Percentiles rank a stretch among this genome's conserved stretches.
These are phyloP conservation scores for Enteromius afrohamiltoni DNA, from an alignment of 2,797 vertebrate genomes.

Conservation along the genomic window DNA sequence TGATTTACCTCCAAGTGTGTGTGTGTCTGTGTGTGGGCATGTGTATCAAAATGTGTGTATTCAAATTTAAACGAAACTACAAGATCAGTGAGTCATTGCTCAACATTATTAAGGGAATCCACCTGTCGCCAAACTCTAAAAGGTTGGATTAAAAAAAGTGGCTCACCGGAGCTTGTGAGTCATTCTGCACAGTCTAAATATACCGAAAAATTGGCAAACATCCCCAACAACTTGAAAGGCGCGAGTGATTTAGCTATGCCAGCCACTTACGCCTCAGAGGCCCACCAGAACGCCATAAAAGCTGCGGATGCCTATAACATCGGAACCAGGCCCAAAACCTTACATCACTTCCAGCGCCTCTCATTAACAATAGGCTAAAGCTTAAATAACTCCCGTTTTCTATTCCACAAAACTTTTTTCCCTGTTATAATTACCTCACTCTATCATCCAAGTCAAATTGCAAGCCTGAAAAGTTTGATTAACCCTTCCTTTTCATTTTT, in stretches of 20 bases:
- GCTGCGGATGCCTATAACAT: conserved; percentile 34
- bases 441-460: conserved; percentile 46
- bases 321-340: conserved; percentile 37
- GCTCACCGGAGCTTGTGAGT: conserved; percentile 41
- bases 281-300: conserved; percentile 64
- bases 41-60: neutral
- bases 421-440: conserved; percentile 48
- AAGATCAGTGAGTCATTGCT: neutral
- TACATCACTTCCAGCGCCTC: conserved; percentile 45
- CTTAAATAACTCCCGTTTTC: conserved; percentile 47
- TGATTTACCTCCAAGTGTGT: no score
- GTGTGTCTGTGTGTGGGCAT: neutral
- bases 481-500: conserved; percentile 49
- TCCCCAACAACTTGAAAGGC: conserved; percentile 80
- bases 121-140: conserved; percentile 16
- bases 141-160: neutral
- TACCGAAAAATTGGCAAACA: conserved; percentile 80
- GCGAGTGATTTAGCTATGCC: conserved; percentile 80
- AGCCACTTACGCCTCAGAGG: conserved; percentile 60
- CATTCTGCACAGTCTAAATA: conserved; percentile 63
- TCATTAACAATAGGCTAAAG: conserved; percentile 54
- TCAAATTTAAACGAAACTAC: neutral
- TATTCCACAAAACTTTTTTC: conserved; percentile 24
- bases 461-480: conserved; percentile 54
- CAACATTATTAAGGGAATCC: conserved; percentile 13